phyloP scores from a whole-genome alignment of 2,797 vertebrate genomes.

The Tragelaphus oryx region DNA sequence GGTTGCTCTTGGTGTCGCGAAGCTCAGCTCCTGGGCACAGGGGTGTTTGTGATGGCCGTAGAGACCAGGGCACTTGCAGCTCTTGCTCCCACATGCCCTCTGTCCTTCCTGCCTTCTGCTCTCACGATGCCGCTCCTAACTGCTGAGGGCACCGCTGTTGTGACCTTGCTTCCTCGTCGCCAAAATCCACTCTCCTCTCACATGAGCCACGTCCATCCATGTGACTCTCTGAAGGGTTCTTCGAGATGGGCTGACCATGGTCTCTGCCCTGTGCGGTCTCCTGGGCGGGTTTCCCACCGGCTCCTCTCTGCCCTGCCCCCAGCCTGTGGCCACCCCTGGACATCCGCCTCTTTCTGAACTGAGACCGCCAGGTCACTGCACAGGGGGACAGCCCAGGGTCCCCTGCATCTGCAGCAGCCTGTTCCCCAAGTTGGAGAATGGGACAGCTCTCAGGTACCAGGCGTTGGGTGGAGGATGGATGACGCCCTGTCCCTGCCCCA shows the following conservation, averaged over 20 bases:
- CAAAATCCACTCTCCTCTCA: fast-evolving
- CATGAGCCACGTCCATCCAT: fast-evolving
- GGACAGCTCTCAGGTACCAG: not conserved
- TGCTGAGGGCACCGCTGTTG: fast-evolving
- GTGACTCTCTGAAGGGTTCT: fast-evolving
- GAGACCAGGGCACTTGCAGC: fast-evolving
- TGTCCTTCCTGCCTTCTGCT: not conserved
- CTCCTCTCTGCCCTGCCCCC: not conserved
- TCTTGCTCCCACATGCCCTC: fast-evolving
- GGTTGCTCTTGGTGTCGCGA: fast-evolving
- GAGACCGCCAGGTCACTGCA: fast-evolving
- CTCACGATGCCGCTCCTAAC: fast-evolving
- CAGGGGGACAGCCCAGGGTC: fast-evolving
- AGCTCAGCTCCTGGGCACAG: not conserved
- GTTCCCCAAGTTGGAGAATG: fast-evolving
- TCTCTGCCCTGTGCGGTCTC: not conserved
- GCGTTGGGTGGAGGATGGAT: not conserved
- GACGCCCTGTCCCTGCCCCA: not conserved
- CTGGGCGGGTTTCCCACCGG: fast-evolving
- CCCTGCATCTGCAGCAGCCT: not conserved
- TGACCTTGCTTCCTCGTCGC: fast-evolving
- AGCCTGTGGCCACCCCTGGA: not conserved
- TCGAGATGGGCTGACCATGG: fast-evolving
- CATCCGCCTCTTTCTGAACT: not conserved
- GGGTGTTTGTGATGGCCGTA: fast-evolving